phyloP scores from a whole-genome alignment of 2,113 vertebrate genomes.

The Potamarius usumacintae region DNA sequence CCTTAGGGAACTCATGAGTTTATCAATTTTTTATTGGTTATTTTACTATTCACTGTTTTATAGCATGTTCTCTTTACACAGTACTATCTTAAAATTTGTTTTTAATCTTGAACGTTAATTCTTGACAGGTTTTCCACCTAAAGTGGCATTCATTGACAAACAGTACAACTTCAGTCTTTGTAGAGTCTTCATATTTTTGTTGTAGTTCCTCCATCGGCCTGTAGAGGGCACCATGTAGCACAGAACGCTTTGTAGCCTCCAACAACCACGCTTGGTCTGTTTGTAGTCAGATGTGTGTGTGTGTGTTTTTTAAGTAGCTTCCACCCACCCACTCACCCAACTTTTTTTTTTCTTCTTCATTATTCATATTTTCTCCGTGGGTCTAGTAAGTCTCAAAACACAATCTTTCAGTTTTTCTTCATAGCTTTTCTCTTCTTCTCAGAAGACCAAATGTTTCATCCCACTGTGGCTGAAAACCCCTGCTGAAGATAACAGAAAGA shows the following conservation, averaged over 20 bases:
- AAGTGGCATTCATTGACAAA: not conserved
- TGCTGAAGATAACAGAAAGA: conserved; percentile 9
- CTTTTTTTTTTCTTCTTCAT: not conserved
- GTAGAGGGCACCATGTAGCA: conserved; percentile 9
- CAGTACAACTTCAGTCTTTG: not conserved
- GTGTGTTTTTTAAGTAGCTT: not conserved
- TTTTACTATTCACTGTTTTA: not conserved
- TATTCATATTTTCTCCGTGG: not conserved
- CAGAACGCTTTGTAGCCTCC: not conserved
- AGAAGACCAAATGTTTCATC: conserved; percentile 5
- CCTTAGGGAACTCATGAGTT: too few species aligned
- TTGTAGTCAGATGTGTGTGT: not conserved
- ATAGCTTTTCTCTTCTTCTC: not conserved
- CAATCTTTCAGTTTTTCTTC: not conserved
- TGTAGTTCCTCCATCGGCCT: not conserved
- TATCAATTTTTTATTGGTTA: not conserved
- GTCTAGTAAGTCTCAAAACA: not conserved
- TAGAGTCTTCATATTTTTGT: conserved; percentile 5
- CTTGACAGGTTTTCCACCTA: not conserved
- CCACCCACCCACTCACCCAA: too few species aligned
- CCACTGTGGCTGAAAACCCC: conserved; percentile 2
- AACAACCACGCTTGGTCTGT: not conserved
- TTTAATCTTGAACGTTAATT: not conserved
- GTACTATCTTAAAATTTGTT: not conserved
- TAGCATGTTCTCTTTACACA: not conserved